Percentiles rank a stretch among this genome's conserved stretches.
phyloP scores from a whole-genome alignment of 1,140 invertebrate genomes.

The Drosophila ercepeae region DNA sequence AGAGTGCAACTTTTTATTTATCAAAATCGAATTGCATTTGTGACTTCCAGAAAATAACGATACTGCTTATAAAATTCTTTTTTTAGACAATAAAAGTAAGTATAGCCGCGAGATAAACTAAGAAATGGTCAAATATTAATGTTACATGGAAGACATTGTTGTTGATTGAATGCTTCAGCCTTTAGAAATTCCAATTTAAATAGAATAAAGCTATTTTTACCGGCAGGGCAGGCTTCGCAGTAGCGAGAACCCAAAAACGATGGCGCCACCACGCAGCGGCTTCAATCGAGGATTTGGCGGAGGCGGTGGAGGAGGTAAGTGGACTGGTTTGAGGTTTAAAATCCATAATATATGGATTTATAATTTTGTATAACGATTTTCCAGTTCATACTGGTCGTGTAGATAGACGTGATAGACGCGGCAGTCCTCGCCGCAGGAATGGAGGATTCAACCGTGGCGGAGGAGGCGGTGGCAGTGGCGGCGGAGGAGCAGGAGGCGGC shows the following conservation, averaged over 20 bases:
- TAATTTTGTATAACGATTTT: conserved; percentile 1
- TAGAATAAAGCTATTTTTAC: conserved; percentile 17
- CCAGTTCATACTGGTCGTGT: conserved; percentile 39
- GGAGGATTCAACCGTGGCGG: conserved; percentile 40
- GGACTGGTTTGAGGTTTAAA: not conserved
- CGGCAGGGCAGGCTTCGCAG: conserved; percentile 9
- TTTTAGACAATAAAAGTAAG: not conserved
- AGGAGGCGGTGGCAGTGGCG: conserved; percentile 6
- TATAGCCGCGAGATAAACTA: not conserved
- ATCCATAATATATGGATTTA: not conserved
- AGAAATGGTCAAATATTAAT: not conserved
- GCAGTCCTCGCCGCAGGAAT: conserved; percentile 23
- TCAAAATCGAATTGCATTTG: not conserved
- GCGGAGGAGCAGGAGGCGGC: not conserved
- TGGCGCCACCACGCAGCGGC: conserved; percentile 21
- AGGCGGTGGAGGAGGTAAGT: conserved; percentile 16
- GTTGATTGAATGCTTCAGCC: not conserved
- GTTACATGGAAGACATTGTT: not conserved
- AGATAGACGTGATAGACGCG: conserved; percentile 12
- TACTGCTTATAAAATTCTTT: not conserved
- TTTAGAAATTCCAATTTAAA: not conserved
- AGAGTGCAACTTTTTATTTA: conserved; percentile 15
- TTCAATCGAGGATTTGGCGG: conserved; percentile 37
- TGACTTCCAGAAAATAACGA: not conserved
- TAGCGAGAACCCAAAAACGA: not conserved